Evolutionary conservation across 2,888 invertebrate genomes (phyloP).

Genomic region (Drosophila tripunctata): DNA sequence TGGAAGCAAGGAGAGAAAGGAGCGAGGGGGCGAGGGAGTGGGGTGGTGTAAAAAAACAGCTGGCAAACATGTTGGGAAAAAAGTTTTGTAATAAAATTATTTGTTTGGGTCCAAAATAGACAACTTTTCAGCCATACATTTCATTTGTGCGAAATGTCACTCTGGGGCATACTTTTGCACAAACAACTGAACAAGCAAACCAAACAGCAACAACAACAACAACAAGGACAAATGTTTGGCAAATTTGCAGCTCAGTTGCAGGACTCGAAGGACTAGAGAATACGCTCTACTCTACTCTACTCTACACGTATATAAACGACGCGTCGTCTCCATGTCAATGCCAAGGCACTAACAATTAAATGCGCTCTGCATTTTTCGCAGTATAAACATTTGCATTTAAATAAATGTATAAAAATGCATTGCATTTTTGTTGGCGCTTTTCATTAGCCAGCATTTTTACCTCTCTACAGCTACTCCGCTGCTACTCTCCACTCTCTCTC

Average conservation of each 20-base stretch:
- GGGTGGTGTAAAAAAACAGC: constrained; percentile 19
- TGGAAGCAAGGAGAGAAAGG: no score
- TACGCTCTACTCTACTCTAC: no score
- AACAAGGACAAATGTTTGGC: constrained; percentile 51
- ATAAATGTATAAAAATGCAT: constrained; percentile 62
- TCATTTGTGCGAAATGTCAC: constrained; percentile 75
- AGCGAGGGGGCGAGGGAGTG: no score
- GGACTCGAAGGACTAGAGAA: neutral
- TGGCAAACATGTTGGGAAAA: constrained; percentile 45
- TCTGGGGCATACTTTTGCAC: constrained; percentile 65
- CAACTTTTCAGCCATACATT: constrained; percentile 74
- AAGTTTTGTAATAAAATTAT: constrained; percentile 76
- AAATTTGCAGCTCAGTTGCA: constrained; percentile 43
- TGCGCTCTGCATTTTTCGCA: constrained; percentile 27
- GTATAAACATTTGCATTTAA: constrained; percentile 71
- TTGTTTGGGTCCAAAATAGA: constrained; percentile 71
- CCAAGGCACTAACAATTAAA: constrained; percentile 60
- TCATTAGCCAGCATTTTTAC: constrained; percentile 55
- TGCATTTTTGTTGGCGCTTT: constrained; percentile 64
- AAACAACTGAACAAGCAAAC: constrained; percentile 16
- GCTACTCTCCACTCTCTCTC: neutral
- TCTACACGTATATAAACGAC: neutral
- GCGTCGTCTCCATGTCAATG: constrained; percentile 45
- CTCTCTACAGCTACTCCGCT: neutral
- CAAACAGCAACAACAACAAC: constrained; percentile 12